Percentiles rank a stretch among this genome's conserved stretches.
Conservation (phyloP, 2,113 vertebrate species). For the Brienomyrus brachyistius region DNA sequence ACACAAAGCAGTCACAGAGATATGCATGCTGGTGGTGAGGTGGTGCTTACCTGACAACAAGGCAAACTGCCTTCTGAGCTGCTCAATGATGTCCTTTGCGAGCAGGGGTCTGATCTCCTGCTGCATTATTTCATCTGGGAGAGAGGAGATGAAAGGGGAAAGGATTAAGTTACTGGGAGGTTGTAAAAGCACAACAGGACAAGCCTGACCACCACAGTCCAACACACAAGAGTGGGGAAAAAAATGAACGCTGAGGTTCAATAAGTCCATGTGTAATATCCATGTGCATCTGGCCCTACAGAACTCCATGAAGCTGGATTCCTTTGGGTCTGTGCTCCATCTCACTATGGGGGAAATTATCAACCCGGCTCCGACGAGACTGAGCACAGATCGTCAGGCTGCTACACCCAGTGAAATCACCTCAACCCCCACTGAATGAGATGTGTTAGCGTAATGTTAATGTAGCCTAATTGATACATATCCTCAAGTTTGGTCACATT, state of each 20-base stretch:
- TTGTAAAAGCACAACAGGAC: background rate
- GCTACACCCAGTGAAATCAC: background rate
- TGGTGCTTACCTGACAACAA: conserved; percentile 78
- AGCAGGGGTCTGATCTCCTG: conserved; percentile 89
- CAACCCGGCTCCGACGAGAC: background rate
- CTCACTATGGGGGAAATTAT: background rate
- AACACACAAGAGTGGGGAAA: background rate
- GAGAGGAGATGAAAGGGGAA: conserved; percentile 11
- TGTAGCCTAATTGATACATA: background rate
- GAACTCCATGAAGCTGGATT: background rate
- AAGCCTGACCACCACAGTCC: background rate
- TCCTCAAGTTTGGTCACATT: background rate
- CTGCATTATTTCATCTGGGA: conserved; percentile 94
- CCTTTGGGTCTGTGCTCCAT: background rate
- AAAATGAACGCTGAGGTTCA: background rate
- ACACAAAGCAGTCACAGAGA: background rate
- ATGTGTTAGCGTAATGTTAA: background rate
- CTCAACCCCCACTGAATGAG: background rate
- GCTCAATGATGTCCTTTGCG: conserved; percentile 88
- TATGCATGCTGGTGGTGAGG: background rate
- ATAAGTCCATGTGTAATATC: too few relatives aligned
- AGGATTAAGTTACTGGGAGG: background rate
- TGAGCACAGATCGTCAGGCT: background rate
- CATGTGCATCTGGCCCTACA: background rate
- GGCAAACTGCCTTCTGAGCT: conserved; percentile 88